Conservation (phyloP, 2,888 invertebrate genomes). For the Erynnis tages region DNA sequence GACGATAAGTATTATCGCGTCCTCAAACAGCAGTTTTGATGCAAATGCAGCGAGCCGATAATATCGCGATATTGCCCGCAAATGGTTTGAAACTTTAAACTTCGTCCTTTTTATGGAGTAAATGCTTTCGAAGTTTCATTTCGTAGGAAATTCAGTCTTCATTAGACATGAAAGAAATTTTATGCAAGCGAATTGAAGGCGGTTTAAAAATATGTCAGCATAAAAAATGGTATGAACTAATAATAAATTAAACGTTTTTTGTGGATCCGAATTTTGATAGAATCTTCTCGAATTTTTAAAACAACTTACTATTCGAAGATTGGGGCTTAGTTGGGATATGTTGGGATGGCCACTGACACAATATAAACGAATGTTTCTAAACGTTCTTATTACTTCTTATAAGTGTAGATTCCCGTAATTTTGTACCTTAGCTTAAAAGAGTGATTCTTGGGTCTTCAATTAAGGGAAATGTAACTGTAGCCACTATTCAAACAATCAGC, state of each 20-base stretch:
- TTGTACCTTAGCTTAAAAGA: too few relatives aligned
- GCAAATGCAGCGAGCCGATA: slow-evolving; percentile 25
- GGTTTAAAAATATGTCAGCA: too few relatives aligned
- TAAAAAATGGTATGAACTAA: too few relatives aligned
- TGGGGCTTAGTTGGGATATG: background rate
- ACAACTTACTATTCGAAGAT: background rate
- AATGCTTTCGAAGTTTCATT: slow-evolving; percentile 25
- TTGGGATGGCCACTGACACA: background rate
- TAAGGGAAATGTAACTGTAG: slow-evolving; percentile 3
- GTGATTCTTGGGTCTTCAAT: too few relatives aligned
- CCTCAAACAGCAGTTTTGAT: slow-evolving; percentile 24
- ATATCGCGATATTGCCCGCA: slow-evolving; percentile 17
- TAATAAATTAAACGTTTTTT: too few relatives aligned
- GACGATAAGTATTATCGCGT: slow-evolving; percentile 25
- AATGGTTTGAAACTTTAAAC: slow-evolving; percentile 22
- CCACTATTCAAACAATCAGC: slow-evolving; percentile 16
- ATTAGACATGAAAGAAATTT: slow-evolving; percentile 15
- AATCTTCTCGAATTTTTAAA: background rate
- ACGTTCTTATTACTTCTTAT: too few relatives aligned
- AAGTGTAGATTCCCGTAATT: too few relatives aligned
- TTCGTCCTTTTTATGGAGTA: slow-evolving; percentile 22
- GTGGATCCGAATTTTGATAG: too few relatives aligned
- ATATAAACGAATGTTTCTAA: too few relatives aligned
- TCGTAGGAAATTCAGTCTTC: slow-evolving; percentile 15
- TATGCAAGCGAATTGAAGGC: slow-evolving; percentile 16